phyloP scores from a whole-genome alignment of 2,888 invertebrate species.

The Andrena fulva region DNA sequence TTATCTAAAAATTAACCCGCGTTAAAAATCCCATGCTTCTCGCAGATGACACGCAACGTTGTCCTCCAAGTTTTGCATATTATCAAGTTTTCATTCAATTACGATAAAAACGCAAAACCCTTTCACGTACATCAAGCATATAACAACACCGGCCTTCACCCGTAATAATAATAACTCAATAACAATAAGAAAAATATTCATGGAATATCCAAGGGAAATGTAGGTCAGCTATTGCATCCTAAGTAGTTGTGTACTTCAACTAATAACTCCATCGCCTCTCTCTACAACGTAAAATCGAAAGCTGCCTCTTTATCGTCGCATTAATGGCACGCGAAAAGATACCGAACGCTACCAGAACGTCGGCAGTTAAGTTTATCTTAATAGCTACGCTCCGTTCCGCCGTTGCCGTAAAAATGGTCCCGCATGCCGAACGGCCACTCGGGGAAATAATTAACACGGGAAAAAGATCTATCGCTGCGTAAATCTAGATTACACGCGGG shows the following conservation, averaged over 20 bases:
- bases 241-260: background rate
- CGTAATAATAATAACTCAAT: no score
- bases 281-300: conserved; percentile 22
- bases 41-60: no score
- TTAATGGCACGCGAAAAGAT: conserved; percentile 45
- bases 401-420: conserved; percentile 42
- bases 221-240: background rate
- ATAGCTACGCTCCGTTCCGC: conserved; percentile 45
- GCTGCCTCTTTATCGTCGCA: conserved; percentile 49
- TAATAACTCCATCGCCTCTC: conserved; percentile 11
- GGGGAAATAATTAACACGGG: conserved; percentile 58
- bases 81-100: no score
- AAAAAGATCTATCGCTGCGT: conserved; percentile 47
- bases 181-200: background rate
- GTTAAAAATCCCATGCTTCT: no score
- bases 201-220: background rate
- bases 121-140: no score
- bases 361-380: conserved; percentile 45
- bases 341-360: conserved; percentile 34
- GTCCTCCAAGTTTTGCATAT: no score
- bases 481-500: conserved; percentile 48
- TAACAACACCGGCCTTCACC: no score
- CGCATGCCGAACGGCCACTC: conserved; percentile 31
- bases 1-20: background rate
- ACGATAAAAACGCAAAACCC: no score